A percentile compares a stretch with the other conserved stretches of the same genome.
phyloP scores from a whole-genome alignment of 2,888 invertebrate species.

The Bombylius discolor region DNA sequence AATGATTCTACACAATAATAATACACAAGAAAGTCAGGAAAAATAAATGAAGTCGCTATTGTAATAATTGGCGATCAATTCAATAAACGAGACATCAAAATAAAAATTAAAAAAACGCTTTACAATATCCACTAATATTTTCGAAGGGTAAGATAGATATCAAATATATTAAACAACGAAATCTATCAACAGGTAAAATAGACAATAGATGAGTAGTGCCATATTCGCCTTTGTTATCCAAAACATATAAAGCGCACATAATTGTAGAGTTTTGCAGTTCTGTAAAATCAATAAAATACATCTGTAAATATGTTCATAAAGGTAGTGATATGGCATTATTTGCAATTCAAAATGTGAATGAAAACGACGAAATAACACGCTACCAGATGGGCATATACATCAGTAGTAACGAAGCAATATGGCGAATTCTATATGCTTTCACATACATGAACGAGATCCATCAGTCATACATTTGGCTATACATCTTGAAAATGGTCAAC shows the following conservation, averaged over 20 bases:
- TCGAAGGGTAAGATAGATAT: too few relatives aligned
- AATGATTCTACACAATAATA: too few relatives aligned
- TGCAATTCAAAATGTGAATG: constrained; percentile 9
- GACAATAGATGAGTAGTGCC: too few relatives aligned
- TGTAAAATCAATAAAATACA: constrained; percentile 31
- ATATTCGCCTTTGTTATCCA: too few relatives aligned
- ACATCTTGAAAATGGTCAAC: constrained; percentile 9
- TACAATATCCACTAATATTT: too few relatives aligned
- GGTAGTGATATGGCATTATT: constrained; percentile 13
- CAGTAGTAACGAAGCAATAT: constrained; percentile 12
- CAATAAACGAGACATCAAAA: too few relatives aligned
- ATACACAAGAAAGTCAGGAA: too few relatives aligned
- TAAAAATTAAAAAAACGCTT: too few relatives aligned
- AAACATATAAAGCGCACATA: constrained; percentile 28
- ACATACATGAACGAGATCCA: constrained; percentile 6
- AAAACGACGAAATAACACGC: constrained; percentile 7
- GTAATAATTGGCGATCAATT: too few relatives aligned
- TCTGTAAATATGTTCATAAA: constrained; percentile 16
- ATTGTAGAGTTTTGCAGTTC: constrained; percentile 32
- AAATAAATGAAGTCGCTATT: too few relatives aligned
- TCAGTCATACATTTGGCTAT: constrained; percentile 5
- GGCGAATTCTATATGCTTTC: constrained; percentile 9
- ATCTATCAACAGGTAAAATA: too few relatives aligned
- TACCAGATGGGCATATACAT: constrained; percentile 18
- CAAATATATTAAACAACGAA: too few relatives aligned